Conservation (phyloP, 1,140 invertebrate genomes). For the Dendrolimus kikuchii region DNA sequence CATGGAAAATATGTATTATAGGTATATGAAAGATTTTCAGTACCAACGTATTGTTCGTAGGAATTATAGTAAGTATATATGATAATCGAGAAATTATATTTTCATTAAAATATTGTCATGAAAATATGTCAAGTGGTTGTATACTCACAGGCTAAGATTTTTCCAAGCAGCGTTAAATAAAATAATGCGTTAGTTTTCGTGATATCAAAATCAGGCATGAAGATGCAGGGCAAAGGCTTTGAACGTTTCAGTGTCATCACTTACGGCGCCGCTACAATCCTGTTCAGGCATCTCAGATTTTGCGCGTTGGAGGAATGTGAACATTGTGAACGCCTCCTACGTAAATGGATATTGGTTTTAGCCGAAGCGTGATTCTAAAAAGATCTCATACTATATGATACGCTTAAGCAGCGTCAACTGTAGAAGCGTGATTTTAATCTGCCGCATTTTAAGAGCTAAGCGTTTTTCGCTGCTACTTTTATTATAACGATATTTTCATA, state of each 20-base stretch:
- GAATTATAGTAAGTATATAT: too few relatives aligned
- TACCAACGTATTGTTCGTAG: too few relatives aligned
- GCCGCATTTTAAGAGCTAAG: too few relatives aligned
- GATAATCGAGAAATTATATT: too few relatives aligned
- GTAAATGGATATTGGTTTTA: slow-evolving; percentile 47
- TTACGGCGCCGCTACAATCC: slow-evolving; percentile 66
- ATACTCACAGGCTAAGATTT: slow-evolving; percentile 66
- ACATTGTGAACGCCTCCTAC: slow-evolving; percentile 68
- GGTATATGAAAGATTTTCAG: background rate
- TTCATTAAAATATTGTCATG: background rate
- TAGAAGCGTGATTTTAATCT: too few relatives aligned
- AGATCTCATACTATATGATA: too few relatives aligned
- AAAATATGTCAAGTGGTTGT: slow-evolving; percentile 15
- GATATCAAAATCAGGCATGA: slow-evolving; percentile 52
- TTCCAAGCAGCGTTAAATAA: slow-evolving; percentile 64
- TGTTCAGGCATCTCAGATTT: slow-evolving; percentile 57
- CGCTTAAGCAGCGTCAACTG: too few relatives aligned
- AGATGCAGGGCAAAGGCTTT: slow-evolving; percentile 47
- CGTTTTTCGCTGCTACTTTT: too few relatives aligned
- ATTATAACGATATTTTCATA: too few relatives aligned
- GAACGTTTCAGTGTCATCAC: slow-evolving; percentile 55
- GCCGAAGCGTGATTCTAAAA: slow-evolving; percentile 38
- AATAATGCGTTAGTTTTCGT: slow-evolving; percentile 66
- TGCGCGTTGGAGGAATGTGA: slow-evolving; percentile 62
- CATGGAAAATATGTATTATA: background rate